phyloP scores from a whole-genome alignment of 2,888 invertebrate genomes.

The Rhopalosiphum nymphaeae region DNA sequence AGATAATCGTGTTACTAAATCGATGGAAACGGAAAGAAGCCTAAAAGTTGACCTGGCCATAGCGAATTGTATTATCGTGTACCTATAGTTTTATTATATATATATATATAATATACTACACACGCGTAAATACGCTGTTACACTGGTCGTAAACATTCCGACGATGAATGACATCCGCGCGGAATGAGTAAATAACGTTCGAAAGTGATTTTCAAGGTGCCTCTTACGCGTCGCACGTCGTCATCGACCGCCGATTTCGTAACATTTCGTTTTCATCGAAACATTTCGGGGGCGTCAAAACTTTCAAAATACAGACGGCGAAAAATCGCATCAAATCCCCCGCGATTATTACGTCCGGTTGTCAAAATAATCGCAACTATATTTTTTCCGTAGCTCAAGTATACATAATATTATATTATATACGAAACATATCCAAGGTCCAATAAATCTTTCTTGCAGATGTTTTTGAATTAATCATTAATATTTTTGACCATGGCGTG shows the following conservation, averaged over 20 bases:
- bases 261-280: conserved; percentile 17
- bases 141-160: conserved; percentile 22
- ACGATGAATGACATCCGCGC: conserved; percentile 39
- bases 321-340: neutral
- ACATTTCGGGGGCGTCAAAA: conserved; percentile 7
- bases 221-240: neutral
- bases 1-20: neutral
- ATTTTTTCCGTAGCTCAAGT: neutral
- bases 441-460: neutral
- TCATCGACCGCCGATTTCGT: conserved; percentile 5
- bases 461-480: neutral
- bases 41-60: neutral
- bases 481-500: neutral
- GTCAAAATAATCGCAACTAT: neutral
- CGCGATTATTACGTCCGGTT: conserved; percentile 17
- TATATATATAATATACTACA: neutral
- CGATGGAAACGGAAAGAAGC: neutral
- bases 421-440: neutral
- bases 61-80: neutral
- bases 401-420: neutral
- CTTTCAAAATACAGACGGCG: neutral
- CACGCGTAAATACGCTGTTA: neutral
- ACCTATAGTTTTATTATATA: neutral
- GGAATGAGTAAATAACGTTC: conserved; percentile 36
- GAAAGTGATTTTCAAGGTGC: conserved; percentile 49